These are phyloP conservation scores for Cariama cristata DNA, from an alignment of 2,113 vertebrate species.

Conservation along the genomic window DNA sequence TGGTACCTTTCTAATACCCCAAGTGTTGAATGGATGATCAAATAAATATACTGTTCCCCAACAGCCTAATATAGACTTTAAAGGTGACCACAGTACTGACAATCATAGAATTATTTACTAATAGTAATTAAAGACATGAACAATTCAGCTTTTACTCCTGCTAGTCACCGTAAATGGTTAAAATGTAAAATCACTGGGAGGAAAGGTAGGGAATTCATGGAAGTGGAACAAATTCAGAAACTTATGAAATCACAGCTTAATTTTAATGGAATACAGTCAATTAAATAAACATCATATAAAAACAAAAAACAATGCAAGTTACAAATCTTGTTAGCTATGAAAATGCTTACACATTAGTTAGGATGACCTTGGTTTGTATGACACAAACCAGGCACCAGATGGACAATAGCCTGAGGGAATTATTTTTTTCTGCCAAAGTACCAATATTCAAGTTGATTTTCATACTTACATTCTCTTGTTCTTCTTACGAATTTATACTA, in stretches of 20 bases:
- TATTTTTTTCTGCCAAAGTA: not conserved
- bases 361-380: not conserved
- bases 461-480: not conserved
- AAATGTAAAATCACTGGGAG: not conserved
- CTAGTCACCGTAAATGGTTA: not conserved
- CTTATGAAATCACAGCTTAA: not conserved
- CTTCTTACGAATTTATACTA: not conserved
- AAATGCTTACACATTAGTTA: not conserved
- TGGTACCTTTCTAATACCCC: not conserved
- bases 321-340: not conserved
- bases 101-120: not conserved
- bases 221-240: not conserved
- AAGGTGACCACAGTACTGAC: not conserved
- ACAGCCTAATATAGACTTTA: not conserved
- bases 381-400: constrained; percentile 17
- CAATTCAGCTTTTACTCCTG: not conserved
- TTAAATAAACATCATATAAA: not conserved
- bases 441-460: not conserved
- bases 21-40: not conserved
- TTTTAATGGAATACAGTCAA: not conserved
- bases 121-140: not conserved
- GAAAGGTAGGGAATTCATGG: not conserved
- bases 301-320: not conserved
- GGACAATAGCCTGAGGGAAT: not conserved
- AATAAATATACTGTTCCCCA: not conserved